Conservation (phyloP, 1,140 invertebrate species). For the Drosophila varians region DNA sequence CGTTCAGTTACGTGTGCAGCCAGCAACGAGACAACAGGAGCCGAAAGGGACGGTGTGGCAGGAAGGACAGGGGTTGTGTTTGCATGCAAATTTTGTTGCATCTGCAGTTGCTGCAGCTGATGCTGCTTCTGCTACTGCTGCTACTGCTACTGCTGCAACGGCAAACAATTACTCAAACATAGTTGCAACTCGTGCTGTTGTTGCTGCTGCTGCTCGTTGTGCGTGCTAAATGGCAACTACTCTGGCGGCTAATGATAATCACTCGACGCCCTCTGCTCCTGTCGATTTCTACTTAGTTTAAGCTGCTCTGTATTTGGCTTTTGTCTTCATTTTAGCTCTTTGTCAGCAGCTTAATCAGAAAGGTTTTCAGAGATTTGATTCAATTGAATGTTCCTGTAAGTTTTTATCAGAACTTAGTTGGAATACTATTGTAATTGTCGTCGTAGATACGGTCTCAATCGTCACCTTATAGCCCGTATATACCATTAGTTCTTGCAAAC, state of each 20-base stretch:
- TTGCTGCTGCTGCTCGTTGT: conserved; percentile 72
- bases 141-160: conserved; percentile 48
- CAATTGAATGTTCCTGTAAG: conserved; percentile 5
- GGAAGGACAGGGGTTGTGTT: conserved; percentile 8
- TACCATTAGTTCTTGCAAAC: too few species aligned
- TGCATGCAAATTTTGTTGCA: conserved; percentile 76
- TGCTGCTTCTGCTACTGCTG: conserved; percentile 15
- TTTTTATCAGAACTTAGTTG: too few species aligned
- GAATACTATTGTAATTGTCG: too few species aligned
- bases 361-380: conserved; percentile 15
- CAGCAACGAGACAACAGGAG: conserved; percentile 9
- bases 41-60: not conserved
- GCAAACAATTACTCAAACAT: conserved; percentile 81
- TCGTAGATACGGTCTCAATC: too few species aligned
- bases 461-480: too few species aligned
- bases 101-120: conserved; percentile 43
- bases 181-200: conserved; percentile 57
- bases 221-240: conserved; percentile 76
- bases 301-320: not conserved
- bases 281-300: conserved; percentile 22
- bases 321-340: conserved; percentile 2
- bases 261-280: conserved; percentile 50
- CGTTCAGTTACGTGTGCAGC: conserved; percentile 59
- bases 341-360: conserved; percentile 54
- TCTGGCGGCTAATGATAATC: conserved; percentile 76